phyloP scores from a whole-genome alignment of 2,797 vertebrate genomes.

The Peromyscus melanophrys region DNA sequence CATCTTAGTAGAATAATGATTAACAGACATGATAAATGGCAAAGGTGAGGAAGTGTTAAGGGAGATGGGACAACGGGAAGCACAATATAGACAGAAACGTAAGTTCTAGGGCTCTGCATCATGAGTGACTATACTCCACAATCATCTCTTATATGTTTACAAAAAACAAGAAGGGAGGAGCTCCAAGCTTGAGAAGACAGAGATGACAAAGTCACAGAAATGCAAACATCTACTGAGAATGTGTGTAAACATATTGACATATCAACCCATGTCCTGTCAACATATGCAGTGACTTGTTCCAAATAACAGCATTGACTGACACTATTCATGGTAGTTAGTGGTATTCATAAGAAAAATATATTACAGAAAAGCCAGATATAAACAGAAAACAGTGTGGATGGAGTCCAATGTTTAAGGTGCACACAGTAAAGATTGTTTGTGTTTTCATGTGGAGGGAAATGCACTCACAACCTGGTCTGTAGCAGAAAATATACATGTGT shows the following conservation, averaged over 20 bases:
- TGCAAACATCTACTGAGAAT: neutral
- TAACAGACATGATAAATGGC: neutral
- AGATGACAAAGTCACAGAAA: neutral
- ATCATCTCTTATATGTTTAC: neutral
- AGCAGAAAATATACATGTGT: neutral
- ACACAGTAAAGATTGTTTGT: neutral
- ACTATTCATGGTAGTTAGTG: neutral
- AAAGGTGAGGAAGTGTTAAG: neutral
- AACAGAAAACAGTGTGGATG: neutral
- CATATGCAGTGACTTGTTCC: neutral
- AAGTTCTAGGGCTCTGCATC: neutral
- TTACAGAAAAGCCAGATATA: neutral
- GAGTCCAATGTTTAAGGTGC: neutral
- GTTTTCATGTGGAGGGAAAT: too few relatives aligned
- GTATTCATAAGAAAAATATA: neutral
- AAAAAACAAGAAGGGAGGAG: neutral
- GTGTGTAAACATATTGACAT: neutral
- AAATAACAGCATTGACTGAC: neutral
- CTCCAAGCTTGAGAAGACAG: neutral
- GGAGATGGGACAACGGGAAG: neutral
- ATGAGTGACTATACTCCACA: neutral
- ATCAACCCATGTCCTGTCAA: neutral
- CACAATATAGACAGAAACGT: neutral
- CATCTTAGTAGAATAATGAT: neutral
- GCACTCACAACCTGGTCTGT: neutral